Percentiles rank a stretch among this genome's conserved stretches.
Evolutionary conservation across 2,888 invertebrate genomes (phyloP).

Genomic region (Gastracanthus pulcherrimus): DNA sequence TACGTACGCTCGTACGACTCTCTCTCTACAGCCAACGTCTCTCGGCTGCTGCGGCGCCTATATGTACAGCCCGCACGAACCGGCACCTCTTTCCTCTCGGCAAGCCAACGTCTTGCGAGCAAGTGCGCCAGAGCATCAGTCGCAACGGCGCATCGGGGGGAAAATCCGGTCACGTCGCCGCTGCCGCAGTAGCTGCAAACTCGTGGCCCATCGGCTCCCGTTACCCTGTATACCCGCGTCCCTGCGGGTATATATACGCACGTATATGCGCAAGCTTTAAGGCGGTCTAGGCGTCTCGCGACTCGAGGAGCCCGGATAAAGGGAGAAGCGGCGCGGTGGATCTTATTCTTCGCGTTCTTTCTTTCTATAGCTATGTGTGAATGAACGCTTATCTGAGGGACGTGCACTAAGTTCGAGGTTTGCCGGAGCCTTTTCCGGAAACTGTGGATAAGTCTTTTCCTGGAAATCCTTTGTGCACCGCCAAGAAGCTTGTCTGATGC

Average conservation of each 20-base stretch:
- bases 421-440: neutral
- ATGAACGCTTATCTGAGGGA: neutral
- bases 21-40: neutral
- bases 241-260: neutral
- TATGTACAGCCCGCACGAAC: neutral
- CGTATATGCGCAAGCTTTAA: neutral
- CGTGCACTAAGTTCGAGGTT: neutral
- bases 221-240: neutral
- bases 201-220: neutral
- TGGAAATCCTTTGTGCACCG: too few species aligned
- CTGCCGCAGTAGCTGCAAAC: neutral
- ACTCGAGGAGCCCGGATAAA: neutral
- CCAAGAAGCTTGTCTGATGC: neutral
- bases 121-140: neutral
- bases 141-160: too few species aligned
- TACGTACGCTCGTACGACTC: neutral
- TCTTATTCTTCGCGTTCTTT: neutral
- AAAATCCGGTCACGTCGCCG: constrained; percentile 42
- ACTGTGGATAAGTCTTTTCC: neutral
- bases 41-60: neutral
- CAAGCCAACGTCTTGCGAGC: constrained; percentile 5
- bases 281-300: too few species aligned
- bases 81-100: neutral
- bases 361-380: too few species aligned
- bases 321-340: neutral